These are phyloP conservation scores for Acrocephalus kingi DNA, from an alignment of 2,113 vertebrate genomes.

Conservation along the genomic window DNA sequence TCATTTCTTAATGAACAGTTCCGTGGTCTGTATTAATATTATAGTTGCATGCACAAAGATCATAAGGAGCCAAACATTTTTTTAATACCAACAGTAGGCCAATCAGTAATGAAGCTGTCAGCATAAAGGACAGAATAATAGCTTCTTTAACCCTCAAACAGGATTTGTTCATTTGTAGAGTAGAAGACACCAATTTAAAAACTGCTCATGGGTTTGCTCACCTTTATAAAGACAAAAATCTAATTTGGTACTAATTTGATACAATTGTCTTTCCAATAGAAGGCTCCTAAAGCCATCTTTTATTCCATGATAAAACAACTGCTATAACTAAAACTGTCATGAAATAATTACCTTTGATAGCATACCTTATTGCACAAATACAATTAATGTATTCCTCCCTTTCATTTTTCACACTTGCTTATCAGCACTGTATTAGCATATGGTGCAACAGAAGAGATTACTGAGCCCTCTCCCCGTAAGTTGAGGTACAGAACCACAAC, in stretches of 20 bases:
- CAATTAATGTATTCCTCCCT: slow-evolving; percentile 75
- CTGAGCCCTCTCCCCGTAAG: background rate
- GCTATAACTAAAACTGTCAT: slow-evolving; percentile 76
- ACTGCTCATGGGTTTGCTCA: slow-evolving; percentile 82
- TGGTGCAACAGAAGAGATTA: slow-evolving; percentile 54
- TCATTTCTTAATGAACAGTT: slow-evolving; percentile 81
- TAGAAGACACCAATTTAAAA: slow-evolving; percentile 79
- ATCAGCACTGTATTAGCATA: slow-evolving; percentile 71
- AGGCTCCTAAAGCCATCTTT: slow-evolving; percentile 77
- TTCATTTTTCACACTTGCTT: slow-evolving; percentile 72
- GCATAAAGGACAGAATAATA: slow-evolving; percentile 84
- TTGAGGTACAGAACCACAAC: slow-evolving; percentile 1
- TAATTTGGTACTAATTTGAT: slow-evolving; percentile 84
- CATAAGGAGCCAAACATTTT: slow-evolving; percentile 81
- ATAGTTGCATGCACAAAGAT: slow-evolving; percentile 77
- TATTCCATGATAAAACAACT: slow-evolving; percentile 81
- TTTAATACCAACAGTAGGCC: slow-evolving; percentile 80
- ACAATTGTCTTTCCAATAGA: slow-evolving; percentile 81
- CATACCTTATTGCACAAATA: slow-evolving; percentile 74
- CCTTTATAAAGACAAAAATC: slow-evolving; percentile 84
- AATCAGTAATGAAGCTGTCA: slow-evolving; percentile 81
- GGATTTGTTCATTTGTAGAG: slow-evolving; percentile 79
- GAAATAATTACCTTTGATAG: slow-evolving; percentile 78
- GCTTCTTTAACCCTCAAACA: slow-evolving; percentile 83
- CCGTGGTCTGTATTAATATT: slow-evolving; percentile 77